Evolutionary conservation across 1,140 invertebrate species (phyloP), one percentile per base, ranked within the genome.

Genomic region (Lasioglossum albipes): DNA sequence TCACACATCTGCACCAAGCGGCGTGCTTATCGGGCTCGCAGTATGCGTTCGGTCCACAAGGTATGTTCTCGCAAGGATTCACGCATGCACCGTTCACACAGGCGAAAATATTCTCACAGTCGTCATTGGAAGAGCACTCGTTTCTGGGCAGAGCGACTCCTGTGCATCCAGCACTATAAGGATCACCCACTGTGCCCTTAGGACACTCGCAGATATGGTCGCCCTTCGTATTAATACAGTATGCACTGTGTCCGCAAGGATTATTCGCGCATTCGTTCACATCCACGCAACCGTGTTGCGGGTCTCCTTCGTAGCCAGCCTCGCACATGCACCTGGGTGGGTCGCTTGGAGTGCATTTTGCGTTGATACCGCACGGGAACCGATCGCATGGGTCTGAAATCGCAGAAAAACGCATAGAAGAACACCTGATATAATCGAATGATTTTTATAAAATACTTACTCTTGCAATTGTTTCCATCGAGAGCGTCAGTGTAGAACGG

Each of bases 351-450:
- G 96, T 97, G 90, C 98, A 99, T 93, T 97, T 97, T 2, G 97
- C 96, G 91, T 98, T 98, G n/a, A 97, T 96, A 22, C 98, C 97
- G 89, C 98, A 99, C 2, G 96, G 95, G 90, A 97, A 98, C 71
- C 97, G 94, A 90, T 97, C 96, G 89, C 97, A 97, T 7, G 97
- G 97, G 91, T 94, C 94, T 94, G 72, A 3, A 20, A 76, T 27
- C 52, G 41, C 5, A 31, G 2, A 52, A 36, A 20, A 18, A 20
- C 6, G 16, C 4, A 54, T 18, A 54, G 5, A 16, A 54, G 20
- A 49, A 27, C 9, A 61, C 4, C 12, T 10, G 22, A 61, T 45
- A 1, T 20, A 36, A 31, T 31, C 3, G 16, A 62, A 10, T 36
- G n/a, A 7, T 65, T 18, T 61, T 41, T 64, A 9, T 2, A 0